Base-by-base conservation (phyloP, 2,888 invertebrate species). In the Phania funesta region DNA sequence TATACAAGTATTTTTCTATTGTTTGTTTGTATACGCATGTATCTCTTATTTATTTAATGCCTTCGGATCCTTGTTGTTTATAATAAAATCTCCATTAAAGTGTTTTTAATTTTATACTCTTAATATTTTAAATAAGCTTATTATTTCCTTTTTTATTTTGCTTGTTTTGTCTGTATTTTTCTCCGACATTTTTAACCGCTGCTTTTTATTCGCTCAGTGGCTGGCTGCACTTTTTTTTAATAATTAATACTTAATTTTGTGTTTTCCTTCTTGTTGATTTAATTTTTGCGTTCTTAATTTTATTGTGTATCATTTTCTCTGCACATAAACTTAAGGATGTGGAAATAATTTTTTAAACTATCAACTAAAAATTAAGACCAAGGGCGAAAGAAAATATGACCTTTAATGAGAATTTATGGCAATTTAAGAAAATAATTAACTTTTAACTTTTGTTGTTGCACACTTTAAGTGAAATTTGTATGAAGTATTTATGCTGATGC, bases 81-180 rank as follows among this genome's bases (percentile, higher is more conserved):
- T 73, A 76, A 71, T 62, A 62, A 67, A 75, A 83, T 70, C 64
- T 24, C 64, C 35, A 74, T 70, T 52, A 56, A 74, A 70, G 50
- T 77, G 67, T 74, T 74, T 82, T 82, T 82, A 74, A 78, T 82
- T 70, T 68, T 74, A 82, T 74, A 58, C 74, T 54, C 68, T 62
- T 70, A 70, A 82, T 74, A 78, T 74, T 74, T 78, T 65, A 78
- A 82, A 78, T 68, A 64, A 73, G 68, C 77, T 56, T 48, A 77
- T 73, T 60, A 65, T 79, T 79, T 44, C 32, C 22, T 18, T 70
- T 64, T 64, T 41, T 9, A n/a, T 41, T 26, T 22, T 73, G 44
- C n/a, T n/a, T n/a, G n/a, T n/a, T n/a, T n/a, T n/a, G n/a, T n/a
- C n/a, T n/a, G n/a, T n/a, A n/a, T n/a, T n/a, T n/a, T 22, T 4